phyloP scores from a whole-genome alignment of 2,888 invertebrate genomes.

The Nezara viridula region DNA sequence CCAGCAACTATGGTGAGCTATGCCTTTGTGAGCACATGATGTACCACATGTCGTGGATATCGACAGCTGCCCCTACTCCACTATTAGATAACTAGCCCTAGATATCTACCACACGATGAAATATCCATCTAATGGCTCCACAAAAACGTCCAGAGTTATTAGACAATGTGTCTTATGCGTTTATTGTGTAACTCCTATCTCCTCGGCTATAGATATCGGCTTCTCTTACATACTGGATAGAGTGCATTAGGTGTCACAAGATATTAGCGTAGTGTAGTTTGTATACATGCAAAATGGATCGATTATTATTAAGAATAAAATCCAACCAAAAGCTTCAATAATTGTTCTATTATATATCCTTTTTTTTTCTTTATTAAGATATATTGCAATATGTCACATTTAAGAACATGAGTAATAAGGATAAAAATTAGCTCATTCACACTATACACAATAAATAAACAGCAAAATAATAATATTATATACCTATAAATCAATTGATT shows the following conservation, averaged over 20 bases:
- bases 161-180: not conserved
- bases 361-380: too few relatives aligned
- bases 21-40: conserved; percentile 25
- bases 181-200: conserved; percentile 20
- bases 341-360: too few relatives aligned
- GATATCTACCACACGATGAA: not conserved
- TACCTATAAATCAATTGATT: too few relatives aligned
- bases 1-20: not conserved
- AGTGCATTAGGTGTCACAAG: not conserved
- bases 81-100: conserved; percentile 25
- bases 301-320: not conserved
- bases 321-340: too few relatives aligned
- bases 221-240: not conserved
- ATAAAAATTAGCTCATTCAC: too few relatives aligned
- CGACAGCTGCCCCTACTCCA: not conserved
- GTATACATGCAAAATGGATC: too few relatives aligned
- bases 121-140: not conserved
- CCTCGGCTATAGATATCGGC: not conserved
- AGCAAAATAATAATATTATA: too few relatives aligned
- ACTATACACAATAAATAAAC: too few relatives aligned
- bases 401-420: too few relatives aligned
- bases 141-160: conserved; percentile 19
- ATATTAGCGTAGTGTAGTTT: not conserved
- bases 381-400: too few relatives aligned
- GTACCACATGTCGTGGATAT: not conserved